A percentile compares a stretch with the other conserved stretches of the same genome.
Evolutionary conservation across 2,113 vertebrate genomes (phyloP).

Genomic region (Platichthys stellatus): DNA sequence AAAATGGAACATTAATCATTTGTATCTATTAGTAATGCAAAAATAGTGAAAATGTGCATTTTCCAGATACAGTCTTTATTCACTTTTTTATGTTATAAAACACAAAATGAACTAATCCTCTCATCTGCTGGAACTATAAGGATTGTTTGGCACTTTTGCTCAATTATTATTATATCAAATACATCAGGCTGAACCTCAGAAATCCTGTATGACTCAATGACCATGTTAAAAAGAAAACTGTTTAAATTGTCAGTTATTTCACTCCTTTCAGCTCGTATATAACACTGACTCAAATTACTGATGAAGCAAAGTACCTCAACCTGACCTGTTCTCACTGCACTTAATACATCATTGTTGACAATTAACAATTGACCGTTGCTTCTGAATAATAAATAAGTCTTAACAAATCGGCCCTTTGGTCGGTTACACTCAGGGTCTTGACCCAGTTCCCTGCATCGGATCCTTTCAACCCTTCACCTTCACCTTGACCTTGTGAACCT

Average conservation of each 20-base stretch:
- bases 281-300: constrained; percentile 3
- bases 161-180: too few species aligned
- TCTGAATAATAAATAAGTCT: constrained; percentile 41
- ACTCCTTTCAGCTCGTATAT: not conserved
- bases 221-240: not conserved
- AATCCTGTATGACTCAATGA: too few species aligned
- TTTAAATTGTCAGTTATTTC: not conserved
- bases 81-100: too few species aligned
- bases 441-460: constrained; percentile 35
- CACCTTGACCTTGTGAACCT: constrained; percentile 30
- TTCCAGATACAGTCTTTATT: too few species aligned
- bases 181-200: too few species aligned
- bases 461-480: constrained; percentile 39
- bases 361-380: not conserved
- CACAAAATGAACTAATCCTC: too few species aligned
- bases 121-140: too few species aligned
- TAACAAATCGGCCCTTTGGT: constrained; percentile 4
- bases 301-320: not conserved
- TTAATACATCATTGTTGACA: not conserved
- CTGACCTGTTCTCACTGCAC: not conserved
- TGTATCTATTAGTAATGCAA: too few species aligned
- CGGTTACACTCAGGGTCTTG: not conserved
- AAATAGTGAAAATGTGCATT: too few species aligned
- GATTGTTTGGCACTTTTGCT: too few species aligned
- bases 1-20: not conserved